A percentile compares a stretch with the other conserved stretches of the same genome.
phyloP scores from a whole-genome alignment of 2,797 vertebrate species.

The Crenichthys baileyi region DNA sequence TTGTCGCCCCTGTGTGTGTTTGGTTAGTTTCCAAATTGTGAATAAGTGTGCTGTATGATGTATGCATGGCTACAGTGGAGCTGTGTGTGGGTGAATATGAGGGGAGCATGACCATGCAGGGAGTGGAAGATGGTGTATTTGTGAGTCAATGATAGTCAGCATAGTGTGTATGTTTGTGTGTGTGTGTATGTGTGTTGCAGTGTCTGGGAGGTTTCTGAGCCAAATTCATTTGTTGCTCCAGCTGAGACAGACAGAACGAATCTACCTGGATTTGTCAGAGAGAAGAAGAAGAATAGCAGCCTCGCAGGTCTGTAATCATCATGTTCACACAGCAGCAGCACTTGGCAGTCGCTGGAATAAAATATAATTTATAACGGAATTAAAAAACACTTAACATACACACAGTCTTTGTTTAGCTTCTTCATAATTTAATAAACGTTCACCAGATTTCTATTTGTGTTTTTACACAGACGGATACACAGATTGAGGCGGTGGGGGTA shows the following conservation, averaged over 20 bases:
- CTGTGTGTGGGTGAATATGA: conserved; percentile 23
- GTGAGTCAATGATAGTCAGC: conserved; percentile 9
- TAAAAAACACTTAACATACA: conserved; percentile 25
- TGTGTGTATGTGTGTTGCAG: conserved; percentile 1
- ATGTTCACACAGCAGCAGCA: neutral
- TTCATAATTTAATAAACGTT: conserved; percentile 15
- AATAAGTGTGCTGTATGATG: conserved; percentile 17
- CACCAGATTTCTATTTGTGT: neutral
- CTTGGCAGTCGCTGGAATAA: conserved; percentile 11
- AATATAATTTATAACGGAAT: conserved; percentile 31
- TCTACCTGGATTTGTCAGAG: conserved; percentile 51
- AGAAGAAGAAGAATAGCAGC: conserved; percentile 25
- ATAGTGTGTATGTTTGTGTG: neutral
- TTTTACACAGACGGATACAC: neutral
- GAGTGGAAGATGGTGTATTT: conserved; percentile 12
- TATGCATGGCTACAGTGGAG: neutral
- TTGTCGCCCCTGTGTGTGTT: conserved; percentile 12
- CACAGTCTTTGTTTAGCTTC: conserved; percentile 20
- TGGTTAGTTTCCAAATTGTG: conserved; percentile 17
- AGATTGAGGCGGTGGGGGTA: neutral
- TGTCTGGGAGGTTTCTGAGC: conserved; percentile 17
- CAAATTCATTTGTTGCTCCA: conserved; percentile 28
- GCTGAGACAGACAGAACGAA: conserved; percentile 46
- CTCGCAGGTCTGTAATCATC: conserved; percentile 15
- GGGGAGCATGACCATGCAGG: conserved; percentile 12